A percentile compares a stretch with the other conserved stretches of the same genome.
Conservation (phyloP, 1,140 invertebrate genomes). For the Vanessa atalanta region DNA sequence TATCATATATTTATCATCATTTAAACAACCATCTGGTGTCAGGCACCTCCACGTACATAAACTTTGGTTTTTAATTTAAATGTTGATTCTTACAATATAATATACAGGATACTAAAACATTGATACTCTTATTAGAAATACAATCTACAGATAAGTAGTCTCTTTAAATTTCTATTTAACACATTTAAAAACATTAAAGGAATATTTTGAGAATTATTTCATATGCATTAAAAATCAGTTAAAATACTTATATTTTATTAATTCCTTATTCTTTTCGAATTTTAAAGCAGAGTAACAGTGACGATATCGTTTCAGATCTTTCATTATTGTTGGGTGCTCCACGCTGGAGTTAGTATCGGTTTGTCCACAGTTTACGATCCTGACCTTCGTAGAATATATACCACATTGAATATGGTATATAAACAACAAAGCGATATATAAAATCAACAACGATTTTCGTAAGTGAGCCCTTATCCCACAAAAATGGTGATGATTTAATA, state of each 20-base stretch:
- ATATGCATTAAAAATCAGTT: slow-evolving; percentile 60
- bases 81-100: slow-evolving; percentile 49
- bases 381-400: slow-evolving; percentile 39
- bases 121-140: slow-evolving; percentile 48
- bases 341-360: slow-evolving; percentile 29
- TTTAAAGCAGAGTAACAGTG: slow-evolving; percentile 57
- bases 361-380: slow-evolving; percentile 41
- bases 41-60: slow-evolving; percentile 39
- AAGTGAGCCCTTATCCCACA: slow-evolving; percentile 63
- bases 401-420: slow-evolving; percentile 25
- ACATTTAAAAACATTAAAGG: slow-evolving; percentile 27
- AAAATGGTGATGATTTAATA: slow-evolving; percentile 54
- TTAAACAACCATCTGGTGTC: slow-evolving; percentile 53
- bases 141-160: slow-evolving; percentile 57
- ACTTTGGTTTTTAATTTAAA: slow-evolving; percentile 63
- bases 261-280: slow-evolving; percentile 52
- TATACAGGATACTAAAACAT: slow-evolving; percentile 59
- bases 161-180: slow-evolving; percentile 59
- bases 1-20: slow-evolving; percentile 46
- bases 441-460: slow-evolving; percentile 52
- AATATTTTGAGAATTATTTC: slow-evolving; percentile 38
- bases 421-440: slow-evolving; percentile 49
- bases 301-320: slow-evolving; percentile 39
- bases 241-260: slow-evolving; percentile 47
- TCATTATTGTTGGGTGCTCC: slow-evolving; percentile 22